Evolutionary conservation across 2,888 invertebrate species (phyloP).

Genomic region (Lucinisca nassula): DNA sequence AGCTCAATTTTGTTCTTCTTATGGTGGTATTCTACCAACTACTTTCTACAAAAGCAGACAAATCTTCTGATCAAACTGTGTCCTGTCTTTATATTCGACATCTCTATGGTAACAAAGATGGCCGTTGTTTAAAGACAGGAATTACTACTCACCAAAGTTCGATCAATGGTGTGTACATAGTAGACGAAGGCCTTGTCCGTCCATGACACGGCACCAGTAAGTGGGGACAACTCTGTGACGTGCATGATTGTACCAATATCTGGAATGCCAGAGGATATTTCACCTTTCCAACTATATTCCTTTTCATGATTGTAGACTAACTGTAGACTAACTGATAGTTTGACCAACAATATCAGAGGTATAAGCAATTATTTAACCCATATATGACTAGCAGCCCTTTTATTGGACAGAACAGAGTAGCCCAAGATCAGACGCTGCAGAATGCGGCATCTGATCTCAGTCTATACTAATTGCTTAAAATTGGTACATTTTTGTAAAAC

Average conservation of each 20-base stretch:
- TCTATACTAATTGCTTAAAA: no score
- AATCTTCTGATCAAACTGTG: background rate
- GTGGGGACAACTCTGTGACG: conserved; percentile 98
- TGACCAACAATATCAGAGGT: background rate
- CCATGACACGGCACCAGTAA: conserved; percentile 99
- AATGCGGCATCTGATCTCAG: no score
- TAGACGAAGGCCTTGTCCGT: conserved; percentile 99
- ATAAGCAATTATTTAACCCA: no score
- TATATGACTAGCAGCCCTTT: no score
- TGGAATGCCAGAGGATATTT: conserved; percentile 84
- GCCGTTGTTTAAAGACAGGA: conserved; percentile 3
- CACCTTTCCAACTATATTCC: background rate
- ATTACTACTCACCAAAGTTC: conserved; percentile 90
- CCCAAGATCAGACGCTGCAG: no score
- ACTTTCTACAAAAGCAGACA: background rate
- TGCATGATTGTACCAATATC: conserved; percentile 99
- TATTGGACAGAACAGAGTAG: no score
- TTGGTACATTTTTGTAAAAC: no score
- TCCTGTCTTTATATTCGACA: conserved; percentile 43
- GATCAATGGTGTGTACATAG: conserved; percentile 99
- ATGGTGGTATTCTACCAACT: no score
- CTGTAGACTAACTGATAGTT: background rate
- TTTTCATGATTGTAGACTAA: background rate
- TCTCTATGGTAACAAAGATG: conserved; percentile 45
- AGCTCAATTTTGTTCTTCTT: no score